Evolutionary conservation across 2,113 vertebrate genomes (phyloP), one percentile per base, ranked within the genome.

Genomic region (Takifugu bimaculatus): DNA sequence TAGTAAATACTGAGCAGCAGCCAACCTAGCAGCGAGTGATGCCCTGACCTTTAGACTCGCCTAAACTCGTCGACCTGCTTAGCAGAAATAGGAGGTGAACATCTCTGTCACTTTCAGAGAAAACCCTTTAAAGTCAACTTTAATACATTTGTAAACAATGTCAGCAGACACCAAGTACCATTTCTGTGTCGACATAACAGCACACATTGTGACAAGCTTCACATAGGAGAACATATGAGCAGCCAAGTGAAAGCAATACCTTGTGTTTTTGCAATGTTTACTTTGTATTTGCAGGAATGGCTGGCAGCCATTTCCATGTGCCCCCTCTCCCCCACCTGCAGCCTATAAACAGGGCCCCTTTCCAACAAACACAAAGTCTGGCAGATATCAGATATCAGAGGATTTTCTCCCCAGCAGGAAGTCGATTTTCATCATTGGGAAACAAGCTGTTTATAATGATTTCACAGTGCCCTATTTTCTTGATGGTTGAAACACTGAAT

Each of bases 191-290:
- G 77, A 78, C 26, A 78, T 15, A 26, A 50, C 20, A 52, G 26
- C 56, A 59, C 43, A 26, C 51, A 14, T 14, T 29, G 54, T 67
- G 49, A 4, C 10, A 57, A 52, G 27, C 29, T 56, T 66, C 26
- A 67, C 65, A 60, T 51, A 59, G 42, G 35, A 65, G 55, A 51
- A 50, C 26, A 72, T 51, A 7, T 42, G 42, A 64, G 64, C 39
- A 42, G 65, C 65, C 71, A 76, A 32, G 49, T 84, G 59, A 78
- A 75, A 76, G 66, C 57, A 72, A 81, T 64, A 76, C 59, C 7
- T 3, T 20, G 20, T 26, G 35, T 70, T 78, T 65, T 73, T 79
- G 79, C 65, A 70, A 48, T 72, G 71, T 81, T 79, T 80, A 65
- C 60, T 59, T 52, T 63, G 49, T 35, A 57, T 75, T 70, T 59